Base-by-base conservation (phyloP, 1,140 invertebrate genomes). In the Agrilus planipennis region DNA sequence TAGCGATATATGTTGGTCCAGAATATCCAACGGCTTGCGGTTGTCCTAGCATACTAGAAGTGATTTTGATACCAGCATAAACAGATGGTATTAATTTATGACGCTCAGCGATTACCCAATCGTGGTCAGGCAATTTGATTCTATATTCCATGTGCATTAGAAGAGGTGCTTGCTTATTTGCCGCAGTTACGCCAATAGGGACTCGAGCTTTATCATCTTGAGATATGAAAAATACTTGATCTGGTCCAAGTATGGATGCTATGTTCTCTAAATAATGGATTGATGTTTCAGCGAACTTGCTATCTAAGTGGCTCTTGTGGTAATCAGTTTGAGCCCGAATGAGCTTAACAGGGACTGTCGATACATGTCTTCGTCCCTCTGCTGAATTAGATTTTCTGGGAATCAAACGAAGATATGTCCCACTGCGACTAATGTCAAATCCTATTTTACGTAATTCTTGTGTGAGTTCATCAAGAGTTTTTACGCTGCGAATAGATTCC, bases 111-210 rank as follows among this genome's bases (percentile, higher is more conserved):
- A 65, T 53, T 30, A 64, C 57, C 41, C 46, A 64, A 42, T 62
- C 62, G 47, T 64, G 58, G 45, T 61, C 56, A 5, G 28, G 58
- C 12, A 64, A 51, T 39, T 21, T 35, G 15, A 67, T 52, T 47
- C 47, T 48, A 48, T 68, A 65, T 43, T 68, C 58, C 25, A 68
- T 28, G 42, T 61, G 54, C 62, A 67, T 68, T 45, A 66, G 30
- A 27, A 60, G 32, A 41, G 49, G 54, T 38, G 49, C 47, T 43
- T 60, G 55, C 21, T 49, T 51, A 42, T 57, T 60, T 43, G 52
- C 54, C 34, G 57, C 53, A 37, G 50, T 57, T 32, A 57, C 12
- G 41, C 44, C 50, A 42, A 53, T 37, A n/a, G 47, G 50, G 3
- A 54, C 53, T 34, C 50, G 50, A 6, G 22, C 22, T 25, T 25